Conservation (phyloP, 2,888 invertebrate species). For the Mamestra brassicae region DNA sequence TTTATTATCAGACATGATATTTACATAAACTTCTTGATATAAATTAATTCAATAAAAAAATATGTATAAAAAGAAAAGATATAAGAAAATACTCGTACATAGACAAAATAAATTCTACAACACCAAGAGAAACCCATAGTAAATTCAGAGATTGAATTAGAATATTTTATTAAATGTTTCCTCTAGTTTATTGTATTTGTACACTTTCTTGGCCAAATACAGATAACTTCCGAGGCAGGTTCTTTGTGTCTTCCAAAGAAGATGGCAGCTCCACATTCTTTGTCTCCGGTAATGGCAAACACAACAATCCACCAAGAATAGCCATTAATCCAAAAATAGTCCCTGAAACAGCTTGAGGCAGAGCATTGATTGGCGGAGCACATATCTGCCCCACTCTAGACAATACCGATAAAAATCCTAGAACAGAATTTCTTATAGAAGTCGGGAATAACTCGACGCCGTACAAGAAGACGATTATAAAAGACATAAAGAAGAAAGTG, state of each 20-base stretch:
- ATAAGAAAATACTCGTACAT: too few species aligned
- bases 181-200: constrained; percentile 15
- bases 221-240: constrained; percentile 55
- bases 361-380: constrained; percentile 94
- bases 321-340: constrained; percentile 92
- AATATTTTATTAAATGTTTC: not conserved
- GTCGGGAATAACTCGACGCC: constrained; percentile 97
- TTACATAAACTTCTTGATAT: not conserved
- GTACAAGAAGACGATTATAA: constrained; percentile 95
- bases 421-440: constrained; percentile 94
- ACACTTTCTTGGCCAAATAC: not conserved
- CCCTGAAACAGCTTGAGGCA: constrained; percentile 79
- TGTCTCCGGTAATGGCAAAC: constrained; percentile 92
- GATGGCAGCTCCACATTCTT: constrained; percentile 80
- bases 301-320: constrained; percentile 91
- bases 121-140: not conserved
- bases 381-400: constrained; percentile 95
- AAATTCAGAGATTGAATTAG: not conserved
- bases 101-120: not conserved
- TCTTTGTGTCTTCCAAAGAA: constrained; percentile 76
- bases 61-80: too few species aligned
- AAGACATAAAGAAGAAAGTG: constrained; percentile 94
- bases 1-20: not conserved
- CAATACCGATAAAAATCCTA: constrained; percentile 95
- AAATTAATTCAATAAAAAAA: not conserved